phyloP scores from a whole-genome alignment of 1,140 invertebrate genomes.

The Geopemphigus sp. region DNA sequence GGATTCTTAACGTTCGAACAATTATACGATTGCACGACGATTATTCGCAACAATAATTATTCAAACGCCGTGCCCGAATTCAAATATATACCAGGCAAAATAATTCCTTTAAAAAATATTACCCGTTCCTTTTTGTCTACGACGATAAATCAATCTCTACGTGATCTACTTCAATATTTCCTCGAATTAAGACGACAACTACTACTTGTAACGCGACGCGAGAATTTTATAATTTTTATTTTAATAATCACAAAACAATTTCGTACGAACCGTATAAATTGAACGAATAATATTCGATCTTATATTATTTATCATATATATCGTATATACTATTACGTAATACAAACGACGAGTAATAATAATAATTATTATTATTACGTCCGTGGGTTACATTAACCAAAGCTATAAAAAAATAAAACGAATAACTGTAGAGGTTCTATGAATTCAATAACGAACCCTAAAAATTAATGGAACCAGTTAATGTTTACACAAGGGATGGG shows the following conservation, averaged over 20 bases:
- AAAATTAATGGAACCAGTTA: conserved; percentile 26
- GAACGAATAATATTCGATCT: neutral
- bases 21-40: no score
- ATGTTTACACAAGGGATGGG: conserved; percentile 8
- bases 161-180: no score
- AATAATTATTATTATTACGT: neutral
- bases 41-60: no score
- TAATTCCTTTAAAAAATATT: no score
- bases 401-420: neutral
- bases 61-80: no score
- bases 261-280: neutral
- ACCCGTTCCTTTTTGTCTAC: no score
- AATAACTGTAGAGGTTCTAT: neutral
- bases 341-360: neutral
- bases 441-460: conserved; percentile 5
- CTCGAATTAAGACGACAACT: no score
- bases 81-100: no score
- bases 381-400: neutral
- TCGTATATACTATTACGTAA: neutral
- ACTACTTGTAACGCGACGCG: no score
- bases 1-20: no score
- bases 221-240: neutral
- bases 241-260: no score
- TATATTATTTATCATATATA: neutral
- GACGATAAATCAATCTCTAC: no score